Conservation (phyloP, 2,797 vertebrate genomes). For the Pipistrellus pygmaeus region DNA sequence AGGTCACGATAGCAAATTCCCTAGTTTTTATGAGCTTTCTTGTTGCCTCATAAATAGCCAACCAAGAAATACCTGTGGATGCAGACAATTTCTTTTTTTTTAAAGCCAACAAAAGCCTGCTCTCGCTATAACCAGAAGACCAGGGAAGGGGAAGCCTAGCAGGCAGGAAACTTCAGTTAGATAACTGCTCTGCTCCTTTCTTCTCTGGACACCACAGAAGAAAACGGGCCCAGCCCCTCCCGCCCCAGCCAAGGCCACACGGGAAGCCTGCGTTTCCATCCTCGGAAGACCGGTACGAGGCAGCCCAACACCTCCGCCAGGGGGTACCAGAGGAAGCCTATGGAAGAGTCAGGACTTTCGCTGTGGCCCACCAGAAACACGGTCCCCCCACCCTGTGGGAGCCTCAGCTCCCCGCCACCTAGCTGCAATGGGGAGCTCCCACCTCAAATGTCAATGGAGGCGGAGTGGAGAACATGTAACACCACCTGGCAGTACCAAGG, state of each 20-base stretch:
- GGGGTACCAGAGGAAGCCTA: neutral
- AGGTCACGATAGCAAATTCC: neutral
- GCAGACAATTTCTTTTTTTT: no score
- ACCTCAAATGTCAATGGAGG: neutral
- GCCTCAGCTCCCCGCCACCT: neutral
- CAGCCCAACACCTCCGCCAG: neutral
- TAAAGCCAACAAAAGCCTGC: neutral
- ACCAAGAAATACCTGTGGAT: neutral
- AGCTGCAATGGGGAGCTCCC: neutral
- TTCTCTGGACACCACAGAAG: neutral
- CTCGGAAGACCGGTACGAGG: neutral
- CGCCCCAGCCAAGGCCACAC: neutral
- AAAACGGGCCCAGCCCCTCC: neutral
- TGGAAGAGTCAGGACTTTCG: neutral
- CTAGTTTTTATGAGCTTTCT: neutral
- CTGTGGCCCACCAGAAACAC: neutral
- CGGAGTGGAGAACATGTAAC: neutral
- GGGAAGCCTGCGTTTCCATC: neutral
- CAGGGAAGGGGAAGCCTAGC: neutral
- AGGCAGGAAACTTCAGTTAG: neutral
- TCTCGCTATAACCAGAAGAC: neutral
- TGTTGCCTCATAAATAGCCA: conserved; percentile 25
- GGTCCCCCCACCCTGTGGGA: neutral
- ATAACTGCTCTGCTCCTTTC: neutral
- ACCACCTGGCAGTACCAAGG: neutral